These are phyloP conservation scores for Narcine bancroftii DNA, from an alignment of 2,113 vertebrate species.

Conservation along the genomic window DNA sequence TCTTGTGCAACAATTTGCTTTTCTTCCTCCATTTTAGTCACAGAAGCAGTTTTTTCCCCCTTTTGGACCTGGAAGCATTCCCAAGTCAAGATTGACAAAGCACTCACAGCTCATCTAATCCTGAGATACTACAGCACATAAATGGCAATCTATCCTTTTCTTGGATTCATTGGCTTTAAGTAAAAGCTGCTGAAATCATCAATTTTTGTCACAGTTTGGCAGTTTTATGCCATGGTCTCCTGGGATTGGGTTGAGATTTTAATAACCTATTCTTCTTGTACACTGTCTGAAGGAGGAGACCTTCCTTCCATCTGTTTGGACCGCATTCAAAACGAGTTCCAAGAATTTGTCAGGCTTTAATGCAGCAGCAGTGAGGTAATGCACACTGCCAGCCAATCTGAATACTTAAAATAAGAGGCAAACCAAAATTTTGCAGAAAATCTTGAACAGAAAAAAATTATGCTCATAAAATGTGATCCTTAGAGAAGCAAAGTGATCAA, in stretches of 20 bases:
- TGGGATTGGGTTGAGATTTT: conserved; percentile 19
- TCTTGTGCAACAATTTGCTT: background rate
- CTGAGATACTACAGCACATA: background rate
- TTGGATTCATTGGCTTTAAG: background rate
- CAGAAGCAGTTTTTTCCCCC: background rate
- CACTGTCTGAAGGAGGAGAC: background rate
- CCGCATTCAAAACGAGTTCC: background rate
- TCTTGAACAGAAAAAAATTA: background rate
- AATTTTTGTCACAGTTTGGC: background rate
- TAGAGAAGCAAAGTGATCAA: background rate
- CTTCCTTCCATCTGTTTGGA: conserved; percentile 32
- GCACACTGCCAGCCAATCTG: conserved; percentile 9
- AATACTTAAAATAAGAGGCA: background rate
- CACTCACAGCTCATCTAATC: background rate
- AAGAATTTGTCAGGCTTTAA: background rate
- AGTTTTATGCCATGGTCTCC: background rate
- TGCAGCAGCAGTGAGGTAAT: conserved; percentile 28
- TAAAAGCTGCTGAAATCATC: background rate
- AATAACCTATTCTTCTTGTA: conserved; percentile 11
- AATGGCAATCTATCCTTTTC: background rate
- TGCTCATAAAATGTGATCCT: background rate
- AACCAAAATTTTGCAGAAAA: background rate
- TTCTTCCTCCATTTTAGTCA: background rate
- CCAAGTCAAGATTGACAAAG: conserved; percentile 9
- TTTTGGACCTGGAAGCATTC: background rate